These are phyloP conservation scores for Eupithecia tripunctaria DNA, from an alignment of 2,888 invertebrate genomes.

Conservation along the genomic window DNA sequence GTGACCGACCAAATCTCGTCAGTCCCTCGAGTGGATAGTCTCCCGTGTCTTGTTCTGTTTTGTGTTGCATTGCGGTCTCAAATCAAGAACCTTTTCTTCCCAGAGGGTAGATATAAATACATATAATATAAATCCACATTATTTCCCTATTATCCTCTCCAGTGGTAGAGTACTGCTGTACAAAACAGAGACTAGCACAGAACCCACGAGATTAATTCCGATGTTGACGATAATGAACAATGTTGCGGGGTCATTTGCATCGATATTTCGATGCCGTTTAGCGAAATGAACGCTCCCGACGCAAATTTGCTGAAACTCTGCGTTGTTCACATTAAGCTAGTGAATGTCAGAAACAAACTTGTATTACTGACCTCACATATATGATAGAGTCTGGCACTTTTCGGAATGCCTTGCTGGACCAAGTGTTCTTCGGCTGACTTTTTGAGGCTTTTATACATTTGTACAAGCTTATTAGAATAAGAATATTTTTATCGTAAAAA, in stretches of 20 bases:
- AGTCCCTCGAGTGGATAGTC: background rate
- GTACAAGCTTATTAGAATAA: background rate
- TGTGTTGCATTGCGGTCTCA: background rate
- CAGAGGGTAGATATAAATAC: background rate
- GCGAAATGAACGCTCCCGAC: slow-evolving; percentile 59
- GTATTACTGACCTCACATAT: background rate
- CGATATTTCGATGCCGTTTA: slow-evolving; percentile 66
- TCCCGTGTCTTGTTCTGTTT: background rate
- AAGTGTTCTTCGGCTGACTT: background rate
- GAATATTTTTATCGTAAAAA: too few relatives aligned
- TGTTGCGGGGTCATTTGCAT: slow-evolving; percentile 62
- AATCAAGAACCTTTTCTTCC: background rate
- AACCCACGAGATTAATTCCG: slow-evolving; percentile 61
- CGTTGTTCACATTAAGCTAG: slow-evolving; percentile 33
- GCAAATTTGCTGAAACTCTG: slow-evolving; percentile 59
- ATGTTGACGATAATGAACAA: slow-evolving; percentile 71
- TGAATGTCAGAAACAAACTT: slow-evolving; percentile 16
- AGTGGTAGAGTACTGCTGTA: background rate
- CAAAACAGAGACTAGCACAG: slow-evolving; percentile 20
- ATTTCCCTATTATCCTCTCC: background rate
- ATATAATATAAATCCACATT: background rate
- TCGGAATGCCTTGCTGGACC: background rate
- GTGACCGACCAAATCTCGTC: background rate
- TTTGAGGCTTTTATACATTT: too few relatives aligned
- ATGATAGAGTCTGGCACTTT: background rate